Percentiles rank a stretch among this genome's conserved stretches.
These are phyloP conservation scores for Sylvia borin DNA, from an alignment of 2,797 vertebrate species.

Conservation along the genomic window DNA sequence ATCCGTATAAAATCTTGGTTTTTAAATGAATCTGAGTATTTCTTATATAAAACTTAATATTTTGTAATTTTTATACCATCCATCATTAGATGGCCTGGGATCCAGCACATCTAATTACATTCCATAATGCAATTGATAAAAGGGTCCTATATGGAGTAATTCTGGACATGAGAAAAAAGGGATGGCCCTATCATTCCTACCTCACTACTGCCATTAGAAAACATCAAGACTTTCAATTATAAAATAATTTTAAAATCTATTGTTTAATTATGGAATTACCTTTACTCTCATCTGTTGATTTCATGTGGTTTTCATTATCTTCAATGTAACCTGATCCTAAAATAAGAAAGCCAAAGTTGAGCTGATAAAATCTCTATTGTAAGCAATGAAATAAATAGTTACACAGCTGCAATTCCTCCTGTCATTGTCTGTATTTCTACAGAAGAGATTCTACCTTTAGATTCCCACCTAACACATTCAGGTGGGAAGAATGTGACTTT, in stretches of 20 bases:
- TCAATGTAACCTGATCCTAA: slow-evolving; percentile 72
- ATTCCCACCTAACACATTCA: background rate
- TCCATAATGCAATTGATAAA: background rate
- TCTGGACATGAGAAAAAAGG: background rate
- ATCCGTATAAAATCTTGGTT: background rate
- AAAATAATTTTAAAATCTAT: background rate
- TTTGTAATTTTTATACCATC: background rate
- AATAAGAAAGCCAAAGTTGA: slow-evolving; percentile 20
- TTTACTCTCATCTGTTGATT: slow-evolving; percentile 75
- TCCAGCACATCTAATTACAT: background rate
- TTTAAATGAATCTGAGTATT: background rate
- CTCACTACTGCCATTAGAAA: background rate
- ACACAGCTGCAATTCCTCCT: background rate
- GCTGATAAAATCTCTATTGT: background rate
- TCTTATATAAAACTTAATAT: background rate
- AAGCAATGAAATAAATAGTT: background rate
- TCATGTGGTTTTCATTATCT: slow-evolving; percentile 74
- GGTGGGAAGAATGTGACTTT: background rate
- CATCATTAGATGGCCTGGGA: background rate
- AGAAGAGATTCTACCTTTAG: background rate
- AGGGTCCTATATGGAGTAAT: background rate
- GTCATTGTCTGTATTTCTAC: background rate
- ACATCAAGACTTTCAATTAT: background rate
- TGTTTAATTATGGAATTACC: slow-evolving; percentile 63
- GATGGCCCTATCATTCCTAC: background rate